Evolutionary conservation across 2,888 invertebrate species (phyloP), one percentile per base, ranked within the genome.

Genomic region (Lasioglossum malachurum): DNA sequence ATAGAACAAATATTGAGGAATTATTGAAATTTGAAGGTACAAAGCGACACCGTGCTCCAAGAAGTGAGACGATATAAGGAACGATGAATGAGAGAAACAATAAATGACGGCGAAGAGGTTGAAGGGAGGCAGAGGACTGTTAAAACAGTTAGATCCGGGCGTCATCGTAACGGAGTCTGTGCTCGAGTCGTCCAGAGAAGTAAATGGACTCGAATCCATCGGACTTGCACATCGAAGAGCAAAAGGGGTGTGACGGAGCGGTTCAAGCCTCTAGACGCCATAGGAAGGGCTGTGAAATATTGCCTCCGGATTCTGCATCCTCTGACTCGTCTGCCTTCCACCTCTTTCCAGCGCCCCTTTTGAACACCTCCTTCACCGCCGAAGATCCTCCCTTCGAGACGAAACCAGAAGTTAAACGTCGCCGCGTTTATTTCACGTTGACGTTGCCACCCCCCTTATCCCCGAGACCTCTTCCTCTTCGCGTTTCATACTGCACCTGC

Each of bases 371-470:
- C 83, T 73, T 79, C 64, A 71, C 78, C 78, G 75, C 27, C 75
- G 80, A 89, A 67, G 74, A 83, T 74, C 79, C 78, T 64, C 81
- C 76, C 82, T 79, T 67, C 86, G 60, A 87, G 81, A 87, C 88
- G 89, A 77, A 88, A 89, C 78, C 87, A 88, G 87, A 92, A 92
- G 92, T 92, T 92, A 92, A 92, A 87, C 89, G 84, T 84, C 85
- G 82, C 78, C 86, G 86, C 88, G 88, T 87, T 91, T 88, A 87
- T 91, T 92, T 92, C 92, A 88, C 87, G 87, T 89, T 89, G 89
- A 89, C 91, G 84, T 89, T 80, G 44, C 75, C 86, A 46, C 41
- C 83, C 41, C 83, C 76, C 80, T 38, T 71, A 75, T 79, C 81
- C 75, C 60, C 46, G 35, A 75, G 19, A 49, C 53, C 74, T 73